Evolutionary conservation across 2,888 invertebrate species (phyloP).

Genomic region (Rhagium mordax): DNA sequence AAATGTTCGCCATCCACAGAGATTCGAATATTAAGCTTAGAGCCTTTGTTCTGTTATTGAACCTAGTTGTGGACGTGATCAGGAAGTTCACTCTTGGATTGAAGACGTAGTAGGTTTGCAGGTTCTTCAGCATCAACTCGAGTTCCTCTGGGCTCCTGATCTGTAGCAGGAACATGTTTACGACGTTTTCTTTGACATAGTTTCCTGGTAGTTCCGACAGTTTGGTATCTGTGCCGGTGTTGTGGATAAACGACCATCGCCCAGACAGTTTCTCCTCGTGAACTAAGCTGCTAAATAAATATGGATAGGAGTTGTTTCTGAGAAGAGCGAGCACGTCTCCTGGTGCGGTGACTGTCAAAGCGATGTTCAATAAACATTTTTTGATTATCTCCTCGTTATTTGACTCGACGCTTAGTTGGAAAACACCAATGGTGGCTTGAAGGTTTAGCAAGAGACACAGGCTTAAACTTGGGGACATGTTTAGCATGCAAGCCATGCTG

Average conservation of each 20-base stretch:
- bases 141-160: neutral
- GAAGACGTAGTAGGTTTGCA: constrained; percentile 2
- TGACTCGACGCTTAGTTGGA: neutral
- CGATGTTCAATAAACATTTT: neutral
- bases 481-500: neutral
- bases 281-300: neutral
- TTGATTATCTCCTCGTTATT: neutral
- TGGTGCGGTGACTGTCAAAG: neutral
- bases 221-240: neutral
- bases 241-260: neutral
- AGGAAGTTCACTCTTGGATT: constrained; percentile 9
- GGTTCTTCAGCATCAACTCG: neutral
- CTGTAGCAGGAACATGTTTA: constrained; percentile 9
- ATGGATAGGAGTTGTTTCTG: neutral
- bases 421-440: neutral
- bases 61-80: neutral
- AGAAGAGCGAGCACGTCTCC: neutral
- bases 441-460: neutral
- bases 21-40: constrained; percentile 13
- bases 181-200: neutral
- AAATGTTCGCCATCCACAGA: constrained; percentile 14
- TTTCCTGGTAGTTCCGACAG: neutral
- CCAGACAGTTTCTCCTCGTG: neutral
- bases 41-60: neutral
- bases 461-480: neutral